A percentile compares a stretch with the other conserved stretches of the same genome.
Evolutionary conservation across 1,140 invertebrate genomes (phyloP).

Genomic region (Orchesella cincta): DNA sequence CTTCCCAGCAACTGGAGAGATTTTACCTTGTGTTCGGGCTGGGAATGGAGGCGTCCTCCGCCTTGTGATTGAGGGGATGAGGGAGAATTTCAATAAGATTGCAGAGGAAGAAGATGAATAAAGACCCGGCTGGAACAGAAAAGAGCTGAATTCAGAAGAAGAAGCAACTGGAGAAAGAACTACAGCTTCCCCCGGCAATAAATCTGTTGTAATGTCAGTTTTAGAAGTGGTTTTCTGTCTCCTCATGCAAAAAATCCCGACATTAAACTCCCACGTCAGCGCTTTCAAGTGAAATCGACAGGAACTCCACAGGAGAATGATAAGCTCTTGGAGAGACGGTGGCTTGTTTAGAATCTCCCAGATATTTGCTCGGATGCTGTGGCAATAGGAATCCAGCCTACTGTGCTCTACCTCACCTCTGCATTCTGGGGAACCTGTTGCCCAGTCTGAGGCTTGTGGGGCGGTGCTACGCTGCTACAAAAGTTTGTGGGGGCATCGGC

Average conservation of each 20-base stretch:
- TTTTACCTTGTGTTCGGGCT: conserved; percentile 89
- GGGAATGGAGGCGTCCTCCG: conserved; percentile 92
- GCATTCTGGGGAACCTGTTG: conserved; percentile 75
- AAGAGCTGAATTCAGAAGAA: conserved; percentile 55
- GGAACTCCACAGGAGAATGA: conserved; percentile 48
- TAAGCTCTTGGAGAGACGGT: conserved; percentile 57
- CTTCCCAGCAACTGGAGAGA: conserved; percentile 60
- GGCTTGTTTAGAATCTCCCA: conserved; percentile 59
- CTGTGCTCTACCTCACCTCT: conserved; percentile 85
- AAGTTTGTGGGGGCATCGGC: no score
- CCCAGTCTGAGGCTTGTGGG: no score
- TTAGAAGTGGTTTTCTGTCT: conserved; percentile 92
- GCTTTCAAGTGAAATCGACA: conserved; percentile 43
- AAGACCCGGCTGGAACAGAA: background rate
- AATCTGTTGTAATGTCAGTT: conserved; percentile 88
- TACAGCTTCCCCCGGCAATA: conserved; percentile 65
- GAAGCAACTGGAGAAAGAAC: conserved; percentile 55
- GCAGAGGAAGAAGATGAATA: conserved; percentile 63
- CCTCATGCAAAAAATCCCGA: conserved; percentile 83
- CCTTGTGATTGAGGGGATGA: conserved; percentile 69
- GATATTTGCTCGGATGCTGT: conserved; percentile 67
- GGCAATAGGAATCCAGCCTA: conserved; percentile 83
- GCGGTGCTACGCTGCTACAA: no score
- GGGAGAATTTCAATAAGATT: conserved; percentile 59
- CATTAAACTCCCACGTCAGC: conserved; percentile 70